Evolutionary conservation across 2,113 vertebrate species (phyloP).

Genomic region (Egretta garzetta): DNA sequence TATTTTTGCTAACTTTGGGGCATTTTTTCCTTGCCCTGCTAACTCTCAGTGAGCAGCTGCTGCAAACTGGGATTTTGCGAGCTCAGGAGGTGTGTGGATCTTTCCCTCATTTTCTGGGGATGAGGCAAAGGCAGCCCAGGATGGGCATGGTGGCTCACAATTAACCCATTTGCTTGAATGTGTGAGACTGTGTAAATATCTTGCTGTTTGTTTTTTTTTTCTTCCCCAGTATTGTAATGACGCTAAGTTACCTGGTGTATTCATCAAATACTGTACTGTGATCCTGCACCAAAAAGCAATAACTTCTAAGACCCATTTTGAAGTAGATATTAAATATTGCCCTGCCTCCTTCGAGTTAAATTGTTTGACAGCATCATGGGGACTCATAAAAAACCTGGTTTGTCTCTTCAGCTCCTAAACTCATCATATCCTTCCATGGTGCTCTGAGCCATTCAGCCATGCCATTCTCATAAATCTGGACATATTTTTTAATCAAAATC

Average conservation of each 20-base stretch:
- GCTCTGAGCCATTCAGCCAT: neutral
- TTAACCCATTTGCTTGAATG: neutral
- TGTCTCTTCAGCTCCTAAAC: neutral
- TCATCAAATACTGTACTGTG: neutral
- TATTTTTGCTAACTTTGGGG: constrained; percentile 25
- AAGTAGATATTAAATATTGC: neutral
- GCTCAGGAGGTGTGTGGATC: neutral
- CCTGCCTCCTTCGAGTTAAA: neutral
- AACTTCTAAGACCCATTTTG: neutral
- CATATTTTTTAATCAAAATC: neutral
- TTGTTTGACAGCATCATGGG: neutral
- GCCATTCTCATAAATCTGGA: neutral
- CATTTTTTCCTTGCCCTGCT: constrained; percentile 19
- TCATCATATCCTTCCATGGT: neutral
- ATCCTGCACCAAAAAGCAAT: neutral
- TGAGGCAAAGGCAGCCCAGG: neutral
- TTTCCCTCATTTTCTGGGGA: neutral
- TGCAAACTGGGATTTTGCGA: neutral
- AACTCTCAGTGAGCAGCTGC: neutral
- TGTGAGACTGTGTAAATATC: neutral
- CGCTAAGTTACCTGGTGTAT: neutral
- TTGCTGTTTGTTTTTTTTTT: neutral
- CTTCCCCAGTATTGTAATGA: neutral
- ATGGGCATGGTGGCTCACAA: fast-evolving
- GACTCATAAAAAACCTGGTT: neutral